Percentiles rank a stretch among this genome's conserved stretches.
Conservation (phyloP, 2,888 invertebrate species). For the Cephus sareptanus region DNA sequence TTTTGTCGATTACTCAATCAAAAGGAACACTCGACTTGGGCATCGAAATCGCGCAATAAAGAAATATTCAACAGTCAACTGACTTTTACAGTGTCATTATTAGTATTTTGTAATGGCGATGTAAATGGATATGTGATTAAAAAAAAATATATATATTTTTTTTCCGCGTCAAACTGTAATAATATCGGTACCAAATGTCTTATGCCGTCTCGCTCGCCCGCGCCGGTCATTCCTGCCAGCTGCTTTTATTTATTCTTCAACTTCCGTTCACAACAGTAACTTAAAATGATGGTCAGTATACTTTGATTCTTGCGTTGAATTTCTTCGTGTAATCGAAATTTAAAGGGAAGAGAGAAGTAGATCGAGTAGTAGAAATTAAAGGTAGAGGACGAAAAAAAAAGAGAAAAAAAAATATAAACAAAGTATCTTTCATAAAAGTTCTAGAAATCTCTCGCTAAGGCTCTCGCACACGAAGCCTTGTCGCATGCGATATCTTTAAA, state of each 20-base stretch:
- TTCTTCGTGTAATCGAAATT: conserved; percentile 28
- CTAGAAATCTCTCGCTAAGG: conserved; percentile 42
- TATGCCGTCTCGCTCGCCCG: conserved; percentile 37
- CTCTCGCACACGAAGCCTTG: conserved; percentile 32
- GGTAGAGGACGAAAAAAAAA: conserved; percentile 10
- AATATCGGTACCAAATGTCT: not conserved
- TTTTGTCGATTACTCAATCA: not conserved
- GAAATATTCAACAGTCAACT: not conserved
- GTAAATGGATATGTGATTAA: not conserved
- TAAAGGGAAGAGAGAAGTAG: conserved; percentile 21
- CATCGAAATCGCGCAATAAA: not conserved
- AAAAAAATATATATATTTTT: not conserved
- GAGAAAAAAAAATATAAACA: conserved; percentile 29
- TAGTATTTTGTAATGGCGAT: not conserved
- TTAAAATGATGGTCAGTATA: conserved; percentile 40
- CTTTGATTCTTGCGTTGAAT: conserved; percentile 31
- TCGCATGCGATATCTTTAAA: conserved; percentile 12
- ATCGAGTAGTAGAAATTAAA: conserved; percentile 16
- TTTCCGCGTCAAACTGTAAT: not conserved
- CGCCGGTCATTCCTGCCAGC: conserved; percentile 44
- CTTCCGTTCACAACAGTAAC: conserved; percentile 51
- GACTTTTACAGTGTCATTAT: not conserved
- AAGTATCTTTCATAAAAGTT: conserved; percentile 43
- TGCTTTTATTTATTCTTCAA: conserved; percentile 45
- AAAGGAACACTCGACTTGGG: not conserved